Evolutionary conservation across 2,797 vertebrate genomes (phyloP).

Genomic region (Anabacerthia variegaticeps): DNA sequence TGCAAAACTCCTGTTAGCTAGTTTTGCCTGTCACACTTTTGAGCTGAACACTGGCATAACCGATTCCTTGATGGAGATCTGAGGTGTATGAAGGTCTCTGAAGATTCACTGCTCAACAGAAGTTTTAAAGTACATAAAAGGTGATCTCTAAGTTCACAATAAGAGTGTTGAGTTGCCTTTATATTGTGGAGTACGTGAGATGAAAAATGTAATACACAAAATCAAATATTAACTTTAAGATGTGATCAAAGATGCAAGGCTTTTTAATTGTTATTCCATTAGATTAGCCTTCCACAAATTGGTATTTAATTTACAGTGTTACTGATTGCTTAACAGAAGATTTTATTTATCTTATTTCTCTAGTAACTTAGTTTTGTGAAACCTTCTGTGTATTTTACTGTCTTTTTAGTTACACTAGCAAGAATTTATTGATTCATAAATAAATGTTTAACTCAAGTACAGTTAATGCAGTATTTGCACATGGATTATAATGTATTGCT

Average conservation of each 20-base stretch:
- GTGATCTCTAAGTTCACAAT: neutral
- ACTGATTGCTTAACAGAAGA: neutral
- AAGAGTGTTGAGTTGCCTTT: neutral
- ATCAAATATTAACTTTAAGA: neutral
- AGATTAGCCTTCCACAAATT: neutral
- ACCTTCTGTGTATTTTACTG: neutral
- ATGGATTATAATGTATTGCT: neutral
- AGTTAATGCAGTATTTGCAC: neutral
- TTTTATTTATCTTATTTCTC: neutral
- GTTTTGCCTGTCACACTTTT: neutral
- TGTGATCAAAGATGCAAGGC: neutral
- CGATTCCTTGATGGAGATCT: neutral
- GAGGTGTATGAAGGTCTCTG: neutral
- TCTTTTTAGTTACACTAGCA: neutral
- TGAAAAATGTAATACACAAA: neutral
- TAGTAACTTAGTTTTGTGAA: neutral
- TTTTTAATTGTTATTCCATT: neutral
- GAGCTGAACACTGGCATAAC: neutral
- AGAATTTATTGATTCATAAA: neutral
- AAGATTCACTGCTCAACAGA: neutral
- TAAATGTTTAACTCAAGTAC: neutral
- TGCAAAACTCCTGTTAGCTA: neutral
- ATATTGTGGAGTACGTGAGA: neutral
- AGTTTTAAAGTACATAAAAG: neutral
- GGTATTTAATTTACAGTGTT: neutral